Base-by-base conservation (phyloP, 1,140 invertebrate species). In the Nasonia giraulti region DNA sequence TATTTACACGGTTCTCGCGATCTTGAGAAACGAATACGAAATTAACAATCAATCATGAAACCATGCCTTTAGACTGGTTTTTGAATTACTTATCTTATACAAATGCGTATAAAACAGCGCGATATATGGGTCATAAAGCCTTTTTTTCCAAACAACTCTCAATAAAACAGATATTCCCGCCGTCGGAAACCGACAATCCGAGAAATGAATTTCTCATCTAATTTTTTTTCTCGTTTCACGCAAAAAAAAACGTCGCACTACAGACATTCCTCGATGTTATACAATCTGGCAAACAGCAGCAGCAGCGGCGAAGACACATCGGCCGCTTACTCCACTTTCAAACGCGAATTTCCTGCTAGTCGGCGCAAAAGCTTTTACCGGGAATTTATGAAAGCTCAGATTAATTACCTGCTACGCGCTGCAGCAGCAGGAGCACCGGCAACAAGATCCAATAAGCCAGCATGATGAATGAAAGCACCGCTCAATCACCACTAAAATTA, bases 351-450 rank as follows among this genome's bases (percentile, higher is more conserved):
- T 77, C 40, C 20, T 11, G 17, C 44, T 40, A 77, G 81, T 31
- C 73, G 27, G 12, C 20, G 10, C 23, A 82, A 82, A 27, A 74
- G 31, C 47, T 79, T 73, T 50, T 23, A 50, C 55, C 31, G 20
- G 2, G 40, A 68, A 68, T 62, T 27, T 17, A 27, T 62, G 81
- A 77, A 79, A 79, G 27, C 75, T 69, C 44, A 31, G 23, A 66
- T 84, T 80, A 66, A 87, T 89, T 90, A 91, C 91, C 91, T 91
- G 90, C 86, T 68, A 87, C 83, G 68, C 88, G 88, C 66, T 89
- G 83, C 80, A 90, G 87, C 80, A 91, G 76, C 74, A 87, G 47
- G 55, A 69, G 73, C 27, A 27, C 4, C 23, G 40, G 47, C 50
- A 84, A 68, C 55, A 82, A 33, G 23, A 87, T 80, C 88, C 88